Base-by-base conservation (phyloP, 2,797 vertebrate genomes). In the Champsocephalus gunnari region DNA sequence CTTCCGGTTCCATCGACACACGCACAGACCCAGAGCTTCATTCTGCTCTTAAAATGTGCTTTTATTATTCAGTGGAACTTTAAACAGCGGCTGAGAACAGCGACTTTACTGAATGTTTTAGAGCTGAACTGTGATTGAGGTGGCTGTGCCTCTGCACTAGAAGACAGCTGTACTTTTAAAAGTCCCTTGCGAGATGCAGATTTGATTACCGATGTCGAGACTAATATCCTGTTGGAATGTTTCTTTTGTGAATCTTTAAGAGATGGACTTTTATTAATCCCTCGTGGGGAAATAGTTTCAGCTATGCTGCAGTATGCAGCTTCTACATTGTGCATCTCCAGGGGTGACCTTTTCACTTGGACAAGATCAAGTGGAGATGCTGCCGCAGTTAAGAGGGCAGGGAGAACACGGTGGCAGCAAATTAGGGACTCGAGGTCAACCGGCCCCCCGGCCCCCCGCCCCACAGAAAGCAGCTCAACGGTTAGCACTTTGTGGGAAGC, bases 291-390 rank as follows among this genome's bases (percentile, higher is more conserved):
- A 24, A 24, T 24, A 3, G 24, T 24, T 24, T 24, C 24, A 24
- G 24, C 24, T 24, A 24, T 24, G 24, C 24, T 2, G 24, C 24
- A 28, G 24, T 16, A 21, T 12, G 58, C 48, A 68, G 28, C 21
- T 47, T 79, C 72, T 19, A 45, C 9, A 60, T 51, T 45, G 59
- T 62, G 51, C 88, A 61, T 71, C 19, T 86, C 89, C 89, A 91
- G 91, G 94, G 93, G 95, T 93, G 94, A 88, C 93, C 91, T 94
- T 51, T 56, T 34, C 67, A 21, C 82, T 32, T 12, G 58, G 54
- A 56, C 59, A 90, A 95, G 92, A 95, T 95, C 94, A 94, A 75
- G 77, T 80, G 53, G 79, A 65, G 93, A 90, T 90, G 89, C 93
- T 89, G 90, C 85, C 89, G 92, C 86, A 90, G 85, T 91, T 87